phyloP scores from a whole-genome alignment of 2,888 invertebrate genomes.

The Hydriomena furcata region DNA sequence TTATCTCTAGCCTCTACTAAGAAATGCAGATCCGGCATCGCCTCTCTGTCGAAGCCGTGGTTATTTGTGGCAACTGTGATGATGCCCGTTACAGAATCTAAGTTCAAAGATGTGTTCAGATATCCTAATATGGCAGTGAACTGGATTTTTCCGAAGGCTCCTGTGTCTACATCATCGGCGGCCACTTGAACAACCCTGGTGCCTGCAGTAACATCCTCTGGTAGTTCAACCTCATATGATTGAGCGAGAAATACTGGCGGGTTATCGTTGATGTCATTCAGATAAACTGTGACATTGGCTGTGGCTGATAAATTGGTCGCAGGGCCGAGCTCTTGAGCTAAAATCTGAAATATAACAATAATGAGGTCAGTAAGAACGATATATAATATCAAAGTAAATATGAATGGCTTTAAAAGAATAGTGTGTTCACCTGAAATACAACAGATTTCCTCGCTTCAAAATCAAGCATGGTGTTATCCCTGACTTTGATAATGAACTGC shows the following conservation, averaged over 20 bases:
- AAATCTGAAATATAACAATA: conserved; percentile 76
- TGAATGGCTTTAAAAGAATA: not conserved
- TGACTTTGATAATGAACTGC: conserved; percentile 92
- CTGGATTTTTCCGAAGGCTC: conserved; percentile 89
- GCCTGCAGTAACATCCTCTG: conserved; percentile 91
- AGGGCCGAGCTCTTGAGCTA: conserved; percentile 92
- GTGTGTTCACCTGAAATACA: conserved; percentile 85
- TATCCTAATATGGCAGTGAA: conserved; percentile 91
- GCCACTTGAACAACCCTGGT: conserved; percentile 89
- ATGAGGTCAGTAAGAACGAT: conserved; percentile 22
- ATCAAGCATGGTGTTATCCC: conserved; percentile 92
- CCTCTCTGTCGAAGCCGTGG: conserved; percentile 92
- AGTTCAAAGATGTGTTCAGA: conserved; percentile 89
- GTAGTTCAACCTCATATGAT: conserved; percentile 89
- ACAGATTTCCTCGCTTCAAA: conserved; percentile 92
- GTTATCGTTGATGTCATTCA: conserved; percentile 95
- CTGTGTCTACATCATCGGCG: conserved; percentile 92
- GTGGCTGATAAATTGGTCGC: conserved; percentile 88
- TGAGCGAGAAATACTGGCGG: conserved; percentile 90
- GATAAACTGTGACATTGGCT: conserved; percentile 90
- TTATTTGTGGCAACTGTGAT: conserved; percentile 91
- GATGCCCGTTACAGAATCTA: conserved; percentile 90
- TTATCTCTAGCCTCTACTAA: conserved; percentile 95
- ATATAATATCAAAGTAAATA: not conserved
- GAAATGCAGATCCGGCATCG: conserved; percentile 89